Percentiles rank a stretch among this genome's conserved stretches.
These are phyloP conservation scores for Columbina picui DNA, from an alignment of 2,113 vertebrate species.

Conservation along the genomic window DNA sequence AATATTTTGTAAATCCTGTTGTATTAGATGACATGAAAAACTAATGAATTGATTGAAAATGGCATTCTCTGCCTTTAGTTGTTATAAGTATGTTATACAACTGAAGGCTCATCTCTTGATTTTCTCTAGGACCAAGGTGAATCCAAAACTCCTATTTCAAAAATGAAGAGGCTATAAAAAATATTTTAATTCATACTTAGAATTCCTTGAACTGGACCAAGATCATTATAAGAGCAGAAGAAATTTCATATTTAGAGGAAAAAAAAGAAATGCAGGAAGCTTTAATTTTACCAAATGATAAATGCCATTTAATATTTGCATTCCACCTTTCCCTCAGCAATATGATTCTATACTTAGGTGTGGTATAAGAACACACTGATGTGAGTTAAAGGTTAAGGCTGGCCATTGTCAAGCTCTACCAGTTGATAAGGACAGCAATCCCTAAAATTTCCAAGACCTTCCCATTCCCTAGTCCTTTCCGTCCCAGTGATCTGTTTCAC, in stretches of 20 bases:
- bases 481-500: not conserved
- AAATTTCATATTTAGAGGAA: not conserved
- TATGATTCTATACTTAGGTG: not conserved
- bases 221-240: not conserved
- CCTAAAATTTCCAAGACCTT: not conserved
- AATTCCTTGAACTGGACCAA: not conserved
- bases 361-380: fast-evolving
- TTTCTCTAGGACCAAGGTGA: not conserved
- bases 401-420: not conserved
- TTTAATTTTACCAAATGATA: not conserved
- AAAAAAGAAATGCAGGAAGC: not conserved
- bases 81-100: not conserved
- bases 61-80: not conserved
- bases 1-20: not conserved
- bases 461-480: not conserved
- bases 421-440: not conserved
- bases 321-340: not conserved
- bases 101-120: not conserved
- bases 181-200: not conserved
- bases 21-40: not conserved
- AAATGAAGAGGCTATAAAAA: not conserved
- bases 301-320: not conserved
- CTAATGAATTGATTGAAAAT: not conserved
- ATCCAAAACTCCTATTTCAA: not conserved
- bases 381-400: not conserved